These are phyloP conservation scores for Eupristina koningsbergeri DNA, from an alignment of 1,140 invertebrate species.

Conservation along the genomic window DNA sequence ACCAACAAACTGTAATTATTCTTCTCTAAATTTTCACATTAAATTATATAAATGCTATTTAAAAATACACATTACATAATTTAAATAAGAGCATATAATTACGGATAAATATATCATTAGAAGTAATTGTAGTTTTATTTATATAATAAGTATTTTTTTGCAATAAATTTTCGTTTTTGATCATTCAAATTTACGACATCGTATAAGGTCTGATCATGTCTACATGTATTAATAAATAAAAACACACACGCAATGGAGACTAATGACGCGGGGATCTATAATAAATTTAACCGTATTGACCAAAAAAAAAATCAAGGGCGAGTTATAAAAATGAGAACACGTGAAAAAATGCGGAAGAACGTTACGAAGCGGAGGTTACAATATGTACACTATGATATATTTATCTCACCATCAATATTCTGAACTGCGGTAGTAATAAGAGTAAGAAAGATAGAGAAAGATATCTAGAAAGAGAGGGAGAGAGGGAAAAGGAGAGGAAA, in stretches of 20 bases:
- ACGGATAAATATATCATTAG: no score
- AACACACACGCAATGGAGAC: background rate
- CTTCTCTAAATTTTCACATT: background rate
- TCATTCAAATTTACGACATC: slow-evolving; percentile 2
- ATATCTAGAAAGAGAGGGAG: background rate
- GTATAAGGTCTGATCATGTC: background rate
- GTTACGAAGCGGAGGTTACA: background rate
- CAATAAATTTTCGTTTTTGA: background rate
- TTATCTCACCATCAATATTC: slow-evolving; percentile 2
- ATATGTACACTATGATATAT: background rate
- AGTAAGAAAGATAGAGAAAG: slow-evolving; percentile 6
- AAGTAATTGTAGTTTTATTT: slow-evolving; percentile 17
- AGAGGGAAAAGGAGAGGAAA: no score
- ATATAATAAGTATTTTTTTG: background rate
- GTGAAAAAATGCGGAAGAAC: background rate
- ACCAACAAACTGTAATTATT: background rate
- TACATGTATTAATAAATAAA: background rate
- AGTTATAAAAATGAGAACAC: background rate
- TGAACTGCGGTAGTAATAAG: background rate
- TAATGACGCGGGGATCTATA: background rate
- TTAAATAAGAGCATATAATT: no score
- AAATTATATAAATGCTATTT: background rate
- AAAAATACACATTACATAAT: no score
- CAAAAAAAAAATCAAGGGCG: background rate
- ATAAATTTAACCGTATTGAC: background rate